Base-by-base conservation (phyloP, 2,113 vertebrate species). In the Lycaon pictus region DNA sequence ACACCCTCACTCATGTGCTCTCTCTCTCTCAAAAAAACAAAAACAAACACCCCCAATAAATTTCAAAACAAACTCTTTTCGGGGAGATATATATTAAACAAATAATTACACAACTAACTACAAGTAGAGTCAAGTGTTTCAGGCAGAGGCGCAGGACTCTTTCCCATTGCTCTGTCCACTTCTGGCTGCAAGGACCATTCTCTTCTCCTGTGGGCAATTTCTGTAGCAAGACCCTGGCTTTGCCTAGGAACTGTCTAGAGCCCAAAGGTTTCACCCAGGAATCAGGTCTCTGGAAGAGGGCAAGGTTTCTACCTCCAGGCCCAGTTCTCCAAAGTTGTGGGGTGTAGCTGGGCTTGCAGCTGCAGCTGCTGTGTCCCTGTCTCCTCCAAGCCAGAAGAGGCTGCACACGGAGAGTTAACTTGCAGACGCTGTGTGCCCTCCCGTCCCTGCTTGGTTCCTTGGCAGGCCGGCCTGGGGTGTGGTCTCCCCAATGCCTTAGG, bases 61-160 rank as follows among this genome's bases (percentile, higher is more conserved):
- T 69, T 69, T 17, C 3, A 1, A n/a, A n/a, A 65, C 25, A 67
- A 25, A 83, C 35, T 77, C 80, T 85, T 58, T 25, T 25, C 19
- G 72, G 60, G 13, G 86, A 53, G 11, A 53, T 76, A 56, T n/a
- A n/a, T 69, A 69, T 76, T 85, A 87, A 65, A 80, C 17, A 65
- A 85, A 82, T 84, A 96, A 65, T 91, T 88, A 82, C 25, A 80
- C 43, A 82, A 76, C 25, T 22, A 81, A 43, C 51, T 93, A 60
- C n/a, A 93, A 58, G 29, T 67, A 94, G 58, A 69, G 72, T 63
- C 53, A 82, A 90, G 37, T 43, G 67, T 81, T 95, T 81, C 56
- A 94, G 72, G 65, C 60, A 90, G 65, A 93, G 37, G 16, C 19
- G 7, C 48, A 81, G 32, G 58, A 17, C 27, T 58, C 32, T 65